Conservation (phyloP, 1,140 invertebrate species). For the Periplaneta americana region DNA sequence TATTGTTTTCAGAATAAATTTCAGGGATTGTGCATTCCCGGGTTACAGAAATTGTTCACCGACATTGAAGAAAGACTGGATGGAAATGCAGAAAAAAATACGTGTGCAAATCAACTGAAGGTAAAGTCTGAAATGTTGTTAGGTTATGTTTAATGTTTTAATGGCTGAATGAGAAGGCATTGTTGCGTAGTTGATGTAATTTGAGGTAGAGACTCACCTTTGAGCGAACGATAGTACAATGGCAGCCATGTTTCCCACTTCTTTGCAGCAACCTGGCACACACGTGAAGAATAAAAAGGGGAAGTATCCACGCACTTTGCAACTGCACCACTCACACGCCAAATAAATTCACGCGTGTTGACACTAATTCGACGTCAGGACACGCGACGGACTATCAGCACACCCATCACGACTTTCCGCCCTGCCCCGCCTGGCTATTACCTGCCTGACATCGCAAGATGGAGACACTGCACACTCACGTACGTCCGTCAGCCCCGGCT, state of each 20-base stretch:
- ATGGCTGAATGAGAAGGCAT: not conserved
- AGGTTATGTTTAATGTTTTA: too few relatives aligned
- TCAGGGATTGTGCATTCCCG: too few relatives aligned
- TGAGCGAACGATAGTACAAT: conserved; percentile 3
- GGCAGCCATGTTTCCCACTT: conserved; percentile 10
- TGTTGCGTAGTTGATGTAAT: not conserved
- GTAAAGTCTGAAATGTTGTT: too few relatives aligned
- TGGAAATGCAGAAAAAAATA: too few relatives aligned
- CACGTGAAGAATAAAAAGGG: conserved; percentile 12
- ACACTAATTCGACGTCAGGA: conserved; percentile 24
- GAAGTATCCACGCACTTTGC: conserved; percentile 8
- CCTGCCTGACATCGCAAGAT: conserved; percentile 28
- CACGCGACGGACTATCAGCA: conserved; percentile 25
- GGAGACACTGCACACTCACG: conserved; percentile 20
- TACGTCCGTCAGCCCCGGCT: conserved; percentile 2
- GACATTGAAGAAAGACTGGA: too few relatives aligned
- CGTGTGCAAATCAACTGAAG: too few relatives aligned
- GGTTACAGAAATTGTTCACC: too few relatives aligned
- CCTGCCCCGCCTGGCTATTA: conserved; percentile 27
- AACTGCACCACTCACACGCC: conserved; percentile 3
- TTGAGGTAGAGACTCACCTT: conserved; percentile 7
- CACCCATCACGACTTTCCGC: conserved; percentile 23
- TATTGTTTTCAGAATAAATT: too few relatives aligned
- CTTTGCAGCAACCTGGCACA: conserved; percentile 3
- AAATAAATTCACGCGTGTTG: conserved; percentile 10